These are phyloP conservation scores for Drosophila barbarae DNA, from an alignment of 2,888 invertebrate species.

Conservation along the genomic window DNA sequence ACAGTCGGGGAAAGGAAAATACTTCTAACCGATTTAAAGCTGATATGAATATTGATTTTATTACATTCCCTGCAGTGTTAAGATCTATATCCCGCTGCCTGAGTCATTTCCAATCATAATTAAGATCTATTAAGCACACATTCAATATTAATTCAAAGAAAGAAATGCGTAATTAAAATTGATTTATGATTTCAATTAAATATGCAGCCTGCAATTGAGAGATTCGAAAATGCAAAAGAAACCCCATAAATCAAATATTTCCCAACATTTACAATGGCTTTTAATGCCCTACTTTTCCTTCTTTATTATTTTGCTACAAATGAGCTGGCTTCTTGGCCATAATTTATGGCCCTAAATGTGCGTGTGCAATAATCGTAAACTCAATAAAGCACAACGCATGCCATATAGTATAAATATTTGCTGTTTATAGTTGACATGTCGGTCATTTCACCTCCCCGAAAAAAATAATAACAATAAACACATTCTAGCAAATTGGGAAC, in stretches of 20 bases:
- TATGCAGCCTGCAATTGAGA: conserved; percentile 37
- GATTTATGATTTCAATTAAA: conserved; percentile 62
- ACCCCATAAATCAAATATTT: conserved; percentile 28
- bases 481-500: conserved; percentile 50
- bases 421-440: conserved; percentile 37
- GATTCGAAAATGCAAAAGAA: conserved; percentile 1
- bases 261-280: conserved; percentile 12
- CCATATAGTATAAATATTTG: conserved; percentile 2
- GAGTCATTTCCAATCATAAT: conserved; percentile 17
- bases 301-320: conserved; percentile 1
- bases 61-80: background rate
- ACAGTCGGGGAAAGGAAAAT: too few species aligned
- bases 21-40: too few species aligned
- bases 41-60: background rate
- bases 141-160: conserved; percentile 2
- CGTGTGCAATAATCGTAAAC: conserved; percentile 49
- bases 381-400: conserved; percentile 43
- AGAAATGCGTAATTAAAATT: conserved; percentile 59
- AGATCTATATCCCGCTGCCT: background rate
- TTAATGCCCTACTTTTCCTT: background rate
- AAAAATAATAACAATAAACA: conserved; percentile 43
- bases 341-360: conserved; percentile 25
- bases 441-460: conserved; percentile 15
- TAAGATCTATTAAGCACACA: conserved; percentile 2
- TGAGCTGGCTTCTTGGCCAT: conserved; percentile 10